These are phyloP conservation scores for Cricetomys ansorgei DNA, from an alignment of 2,113 vertebrate species.

Conservation along the genomic window DNA sequence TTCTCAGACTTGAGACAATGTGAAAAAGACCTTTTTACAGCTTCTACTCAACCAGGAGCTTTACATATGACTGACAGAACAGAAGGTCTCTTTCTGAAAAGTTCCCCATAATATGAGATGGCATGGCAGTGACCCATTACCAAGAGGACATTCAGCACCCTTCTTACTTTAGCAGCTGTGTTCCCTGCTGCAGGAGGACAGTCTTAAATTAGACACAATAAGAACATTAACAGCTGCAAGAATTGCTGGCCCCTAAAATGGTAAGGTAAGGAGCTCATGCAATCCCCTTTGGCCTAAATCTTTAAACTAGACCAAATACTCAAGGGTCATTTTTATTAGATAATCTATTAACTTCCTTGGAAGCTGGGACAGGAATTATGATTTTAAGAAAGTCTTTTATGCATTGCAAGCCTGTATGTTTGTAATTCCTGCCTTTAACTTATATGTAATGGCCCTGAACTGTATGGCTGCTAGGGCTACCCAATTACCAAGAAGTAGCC, in stretches of 20 bases:
- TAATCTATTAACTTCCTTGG: conserved; percentile 47
- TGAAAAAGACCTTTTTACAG: not conserved
- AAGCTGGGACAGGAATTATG: conserved; percentile 27
- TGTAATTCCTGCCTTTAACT: conserved; percentile 65
- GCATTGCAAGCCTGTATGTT: conserved; percentile 46
- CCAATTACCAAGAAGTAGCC: conserved; percentile 46
- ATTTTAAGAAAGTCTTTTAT: conserved; percentile 42
- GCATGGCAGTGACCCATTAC: not conserved
- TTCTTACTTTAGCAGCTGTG: conserved; percentile 58
- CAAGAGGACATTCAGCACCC: not conserved
- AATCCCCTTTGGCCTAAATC: conserved; percentile 58
- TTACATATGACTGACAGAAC: not conserved
- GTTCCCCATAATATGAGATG: not conserved
- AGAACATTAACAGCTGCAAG: conserved; percentile 73
- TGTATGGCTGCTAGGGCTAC: not conserved
- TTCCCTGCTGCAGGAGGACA: conserved; percentile 36
- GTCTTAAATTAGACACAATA: conserved; percentile 69
- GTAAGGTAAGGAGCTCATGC: conserved; percentile 58
- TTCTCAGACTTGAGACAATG: not conserved
- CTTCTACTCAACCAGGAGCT: not conserved
- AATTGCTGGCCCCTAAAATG: conserved; percentile 28
- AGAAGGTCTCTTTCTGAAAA: not conserved
- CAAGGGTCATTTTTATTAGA: conserved; percentile 58
- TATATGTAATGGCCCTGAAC: conserved; percentile 47
- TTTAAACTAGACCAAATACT: conserved; percentile 71